These are phyloP conservation scores for Anoplius nigerrimus DNA, from an alignment of 2,888 invertebrate genomes.

Conservation along the genomic window DNA sequence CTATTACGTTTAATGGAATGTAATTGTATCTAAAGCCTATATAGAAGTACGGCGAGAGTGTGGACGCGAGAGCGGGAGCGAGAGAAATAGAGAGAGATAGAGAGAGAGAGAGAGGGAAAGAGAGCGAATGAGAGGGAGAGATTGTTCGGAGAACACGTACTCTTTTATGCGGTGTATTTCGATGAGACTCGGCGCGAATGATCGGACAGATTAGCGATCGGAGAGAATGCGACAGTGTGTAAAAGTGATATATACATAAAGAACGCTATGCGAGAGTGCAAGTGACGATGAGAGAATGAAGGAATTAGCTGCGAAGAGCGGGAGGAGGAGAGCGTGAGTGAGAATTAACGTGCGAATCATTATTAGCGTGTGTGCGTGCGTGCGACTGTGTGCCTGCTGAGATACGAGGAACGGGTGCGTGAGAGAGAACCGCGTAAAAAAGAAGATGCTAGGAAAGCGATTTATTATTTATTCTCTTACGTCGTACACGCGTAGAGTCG, in stretches of 20 bases:
- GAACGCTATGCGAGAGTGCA: slow-evolving; percentile 6
- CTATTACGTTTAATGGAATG: slow-evolving; percentile 73
- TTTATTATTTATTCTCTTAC: slow-evolving; percentile 74
- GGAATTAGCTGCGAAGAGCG: slow-evolving; percentile 4
- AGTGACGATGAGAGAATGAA: slow-evolving; percentile 2
- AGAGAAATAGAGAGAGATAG: slow-evolving; percentile 13
- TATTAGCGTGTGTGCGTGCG: slow-evolving; percentile 13
- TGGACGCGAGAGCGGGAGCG: slow-evolving; percentile 44
- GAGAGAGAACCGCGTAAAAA: slow-evolving; percentile 52
- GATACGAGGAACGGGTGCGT: slow-evolving; percentile 31
- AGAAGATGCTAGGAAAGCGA: slow-evolving; percentile 58
- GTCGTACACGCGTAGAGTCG: slow-evolving; percentile 62
- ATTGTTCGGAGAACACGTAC: slow-evolving; percentile 31
- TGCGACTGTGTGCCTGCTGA: slow-evolving; percentile 17
- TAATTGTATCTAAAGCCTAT: slow-evolving; percentile 71
- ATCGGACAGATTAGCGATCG: slow-evolving; percentile 6
- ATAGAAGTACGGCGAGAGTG: slow-evolving; percentile 39
- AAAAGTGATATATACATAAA: slow-evolving; percentile 40
- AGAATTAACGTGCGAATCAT: slow-evolving; percentile 6
- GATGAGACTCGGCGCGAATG: slow-evolving; percentile 30
- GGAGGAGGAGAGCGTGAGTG: slow-evolving; percentile 13
- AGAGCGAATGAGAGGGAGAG: slow-evolving; percentile 1
- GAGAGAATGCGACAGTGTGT: slow-evolving; percentile 37
- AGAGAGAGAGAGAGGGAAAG: slow-evolving; percentile 19
- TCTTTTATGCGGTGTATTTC: slow-evolving; percentile 47